Base-by-base conservation (phyloP, 1,140 invertebrate genomes). In the Ostrea denselamellosa region DNA sequence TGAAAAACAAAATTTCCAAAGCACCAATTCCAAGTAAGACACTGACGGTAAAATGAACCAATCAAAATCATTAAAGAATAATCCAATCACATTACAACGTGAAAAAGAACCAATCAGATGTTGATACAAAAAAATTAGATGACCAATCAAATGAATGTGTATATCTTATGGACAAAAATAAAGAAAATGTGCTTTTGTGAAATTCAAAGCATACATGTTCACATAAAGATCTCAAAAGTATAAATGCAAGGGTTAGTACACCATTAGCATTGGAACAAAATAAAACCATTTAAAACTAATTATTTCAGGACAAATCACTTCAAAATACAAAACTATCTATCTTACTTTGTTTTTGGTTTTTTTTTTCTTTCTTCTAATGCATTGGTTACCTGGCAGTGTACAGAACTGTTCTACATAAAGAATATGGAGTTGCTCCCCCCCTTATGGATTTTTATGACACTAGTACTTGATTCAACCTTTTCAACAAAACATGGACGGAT, bases 1-100 rank as follows among this genome's bases (percentile, higher is more conserved):
- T 68, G 22, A 77, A 77, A 77, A 62, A 44, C 34, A 44, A 44
- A 62, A 62, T 28, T 34, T 77, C 68, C 68, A 77, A 77, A 77
- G 68, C 68, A 77, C 68, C 68, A 77, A 77, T 77, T 77, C 25
- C 68, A 77, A 77, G 68, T 77, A 77, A 77, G 68, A 77, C 68
- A 77, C 68, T 14, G 68, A 77, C 28, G 68, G 68, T 77, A 28
- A 34, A 71, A 71, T 28, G 65, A 71, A 71, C 22, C 22, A 34
- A 71, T 71, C 2, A 25, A 71, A 71, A 71, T 71, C 65, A 22
- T 28, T n/a, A 22, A 71, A 71, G 10, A 71, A 28, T 28, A 34
- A 77, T 25, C 28, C 68, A 77, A 77, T 77, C 68, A 14, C 25
- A 77, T 77, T 7, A 34, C 28, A 25, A 34, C 68, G 28, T 34